phyloP scores from a whole-genome alignment of 2,113 vertebrate species.

The Tricholaema leucomelas region DNA sequence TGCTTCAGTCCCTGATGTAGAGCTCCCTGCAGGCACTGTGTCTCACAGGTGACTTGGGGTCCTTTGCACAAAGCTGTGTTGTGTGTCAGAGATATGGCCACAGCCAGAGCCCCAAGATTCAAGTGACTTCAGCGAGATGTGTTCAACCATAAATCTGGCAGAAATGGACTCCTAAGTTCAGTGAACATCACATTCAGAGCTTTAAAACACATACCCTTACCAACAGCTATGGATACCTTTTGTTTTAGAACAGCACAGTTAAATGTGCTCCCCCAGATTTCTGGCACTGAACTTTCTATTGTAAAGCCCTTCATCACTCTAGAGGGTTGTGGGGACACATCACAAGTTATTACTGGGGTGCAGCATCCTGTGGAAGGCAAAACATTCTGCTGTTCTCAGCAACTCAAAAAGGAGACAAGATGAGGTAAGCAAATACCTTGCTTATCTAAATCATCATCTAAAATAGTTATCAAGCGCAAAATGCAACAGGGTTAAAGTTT shows the following conservation, averaged over 20 bases:
- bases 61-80: background rate
- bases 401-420: background rate
- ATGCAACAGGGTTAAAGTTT: background rate
- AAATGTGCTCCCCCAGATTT: background rate
- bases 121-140: background rate
- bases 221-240: background rate
- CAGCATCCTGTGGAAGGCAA: background rate
- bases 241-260: background rate
- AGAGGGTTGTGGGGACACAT: background rate
- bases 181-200: background rate
- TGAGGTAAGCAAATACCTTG: background rate
- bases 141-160: background rate
- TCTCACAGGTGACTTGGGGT: background rate
- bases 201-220: background rate
- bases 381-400: background rate
- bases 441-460: background rate
- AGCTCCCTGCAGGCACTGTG: rapidly evolving
- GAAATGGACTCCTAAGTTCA: background rate
- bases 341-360: background rate
- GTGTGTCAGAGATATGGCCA: background rate
- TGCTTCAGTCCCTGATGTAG: background rate
- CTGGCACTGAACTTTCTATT: background rate
- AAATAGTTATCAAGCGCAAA: background rate
- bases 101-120: background rate
- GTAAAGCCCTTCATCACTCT: background rate